Evolutionary conservation across 2,888 invertebrate genomes (phyloP), one percentile per base, ranked within the genome.

Genomic region (Cerastis leucographa): DNA sequence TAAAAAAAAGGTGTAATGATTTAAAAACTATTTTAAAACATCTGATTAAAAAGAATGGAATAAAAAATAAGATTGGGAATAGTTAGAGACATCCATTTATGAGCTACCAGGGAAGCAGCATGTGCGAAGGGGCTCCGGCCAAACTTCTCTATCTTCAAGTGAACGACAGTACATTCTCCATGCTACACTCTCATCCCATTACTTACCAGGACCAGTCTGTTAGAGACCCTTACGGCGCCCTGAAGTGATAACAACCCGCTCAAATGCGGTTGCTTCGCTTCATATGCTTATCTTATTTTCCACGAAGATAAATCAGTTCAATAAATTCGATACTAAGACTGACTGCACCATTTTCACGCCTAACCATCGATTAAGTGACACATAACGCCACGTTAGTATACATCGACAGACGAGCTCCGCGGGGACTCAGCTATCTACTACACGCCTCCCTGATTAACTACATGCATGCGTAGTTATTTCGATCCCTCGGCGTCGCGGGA

Each of bases 391-490:
- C n/a, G 61, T 70, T 70, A 51, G 49, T 51, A 56, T 75, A 78
- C 81, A 86, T 81, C 54, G 78, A 40, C 64, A 46, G 67, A 19
- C 56, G 46, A 46, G 67, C 69, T 80, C 85, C 75, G 40, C 74
- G 3, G 73, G 84, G 86, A 81, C 73, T 2, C 2, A 6, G 40
- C 56, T 75, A 65, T 74, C 86, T 67, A 65, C 76, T 44, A 86
- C 85, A 86, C 59, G 86, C 72, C 62, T 71, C 54, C 29, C 81
- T 85, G 84, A 85, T 85, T 86, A 85, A 85, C 74, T 84, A 74
- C 84, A 75, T 76, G 80, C 68, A 79, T 64, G 69, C 80, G 69
- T 78, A 70, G 80, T 78, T 74, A 71, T 56, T 71, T 49, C 49
- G 49, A 71, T 85, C 86, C 86, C 86, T 74, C 61, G 75, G 46